Evolutionary conservation across 2,888 invertebrate genomes (phyloP).

Genomic region (Hypomecis punctinalis): DNA sequence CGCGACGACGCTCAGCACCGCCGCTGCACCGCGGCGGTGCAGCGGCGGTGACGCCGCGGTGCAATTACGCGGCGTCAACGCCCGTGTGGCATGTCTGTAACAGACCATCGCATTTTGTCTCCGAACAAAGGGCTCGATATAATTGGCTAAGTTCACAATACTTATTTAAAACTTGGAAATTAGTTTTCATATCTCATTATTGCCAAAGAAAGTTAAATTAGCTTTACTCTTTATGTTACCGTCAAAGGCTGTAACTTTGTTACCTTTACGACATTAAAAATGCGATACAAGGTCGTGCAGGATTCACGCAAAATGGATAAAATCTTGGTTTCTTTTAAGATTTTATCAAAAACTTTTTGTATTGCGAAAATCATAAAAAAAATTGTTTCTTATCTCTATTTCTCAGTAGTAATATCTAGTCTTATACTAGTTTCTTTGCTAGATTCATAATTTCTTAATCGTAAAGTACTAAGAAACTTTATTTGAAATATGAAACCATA

Average conservation of each 20-base stretch:
- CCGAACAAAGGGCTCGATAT: slow-evolving; percentile 9
- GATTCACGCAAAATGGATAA: not conserved
- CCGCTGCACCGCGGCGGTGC: no score
- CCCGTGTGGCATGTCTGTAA: not conserved
- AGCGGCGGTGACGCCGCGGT: no score
- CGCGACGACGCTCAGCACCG: no score
- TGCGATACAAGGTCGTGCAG: not conserved
- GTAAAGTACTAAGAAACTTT: no score
- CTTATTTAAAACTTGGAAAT: slow-evolving; percentile 27
- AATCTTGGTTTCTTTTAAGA: not conserved
- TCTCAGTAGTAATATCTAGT: no score
- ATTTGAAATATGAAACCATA: no score
- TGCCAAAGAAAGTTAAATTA: slow-evolving; percentile 31
- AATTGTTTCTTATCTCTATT: no score
- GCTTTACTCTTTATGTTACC: slow-evolving; percentile 23
- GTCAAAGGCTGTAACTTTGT: slow-evolving; percentile 17
- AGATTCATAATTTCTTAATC: no score
- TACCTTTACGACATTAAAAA: slow-evolving; percentile 12
- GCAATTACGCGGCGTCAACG: no score
- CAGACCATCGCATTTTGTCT: not conserved
- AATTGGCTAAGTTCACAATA: slow-evolving; percentile 11
- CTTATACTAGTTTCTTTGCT: no score
- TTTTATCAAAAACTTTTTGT: not conserved
- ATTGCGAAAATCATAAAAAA: not conserved
- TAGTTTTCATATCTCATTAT: slow-evolving; percentile 28